Evolutionary conservation across 2,113 vertebrate species (phyloP).

Genomic region (Hippopotamus amphibius): DNA sequence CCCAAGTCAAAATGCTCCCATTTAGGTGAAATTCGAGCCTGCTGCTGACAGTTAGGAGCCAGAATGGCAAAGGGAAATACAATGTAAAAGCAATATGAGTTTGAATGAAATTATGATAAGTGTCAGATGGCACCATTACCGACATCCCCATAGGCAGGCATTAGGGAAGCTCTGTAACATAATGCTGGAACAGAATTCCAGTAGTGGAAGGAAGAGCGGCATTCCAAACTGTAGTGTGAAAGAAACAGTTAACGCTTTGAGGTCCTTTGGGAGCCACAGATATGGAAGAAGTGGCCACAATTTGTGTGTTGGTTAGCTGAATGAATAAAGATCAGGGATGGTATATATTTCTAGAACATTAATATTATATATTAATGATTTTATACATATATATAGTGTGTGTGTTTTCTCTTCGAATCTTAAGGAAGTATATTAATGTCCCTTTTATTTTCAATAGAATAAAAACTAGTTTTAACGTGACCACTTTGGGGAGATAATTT

Average conservation of each 20-base stretch:
- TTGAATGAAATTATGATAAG: slow-evolving; percentile 88
- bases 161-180: slow-evolving; percentile 85
- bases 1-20: slow-evolving; percentile 85
- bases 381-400: background rate
- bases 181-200: slow-evolving; percentile 80
- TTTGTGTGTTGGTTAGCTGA: slow-evolving; percentile 30
- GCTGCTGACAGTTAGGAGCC: slow-evolving; percentile 86
- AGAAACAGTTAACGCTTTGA: slow-evolving; percentile 80
- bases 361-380: background rate
- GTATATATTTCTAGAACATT: background rate
- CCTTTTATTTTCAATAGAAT: slow-evolving; percentile 38
- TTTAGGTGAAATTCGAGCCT: slow-evolving; percentile 89
- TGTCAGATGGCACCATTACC: slow-evolving; percentile 88
- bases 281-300: background rate
- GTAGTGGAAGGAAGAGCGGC: slow-evolving; percentile 69
- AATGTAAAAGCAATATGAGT: slow-evolving; percentile 88
- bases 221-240: slow-evolving; percentile 61
- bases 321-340: background rate
- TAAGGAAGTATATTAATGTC: background rate
- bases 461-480: slow-evolving; percentile 8
- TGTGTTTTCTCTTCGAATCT: slow-evolving; percentile 5
- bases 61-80: slow-evolving; percentile 87
- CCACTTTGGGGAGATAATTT: slow-evolving; percentile 17
- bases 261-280: background rate
- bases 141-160: slow-evolving; percentile 83